Percentiles rank a stretch among this genome's conserved stretches.
phyloP scores from a whole-genome alignment of 2,113 vertebrate species.

The Australoheros scitulus region DNA sequence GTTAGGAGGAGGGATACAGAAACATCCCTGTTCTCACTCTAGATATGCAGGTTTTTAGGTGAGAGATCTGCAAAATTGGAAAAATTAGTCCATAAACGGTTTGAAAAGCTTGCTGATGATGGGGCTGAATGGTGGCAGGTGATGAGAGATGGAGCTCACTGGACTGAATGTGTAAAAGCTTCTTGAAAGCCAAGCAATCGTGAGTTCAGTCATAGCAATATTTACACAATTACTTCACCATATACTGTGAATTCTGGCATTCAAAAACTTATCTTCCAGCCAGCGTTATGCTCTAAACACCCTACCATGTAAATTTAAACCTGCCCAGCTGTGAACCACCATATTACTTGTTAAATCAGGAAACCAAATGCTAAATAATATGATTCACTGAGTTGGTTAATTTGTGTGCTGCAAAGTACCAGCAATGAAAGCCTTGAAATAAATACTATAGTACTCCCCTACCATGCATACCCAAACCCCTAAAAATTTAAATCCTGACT shows the following conservation, averaged over 20 bases:
- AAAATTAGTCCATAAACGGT: neutral
- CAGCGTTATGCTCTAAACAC: neutral
- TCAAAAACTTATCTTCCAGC: neutral
- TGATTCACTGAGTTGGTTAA: neutral
- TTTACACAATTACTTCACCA: neutral
- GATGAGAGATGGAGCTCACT: neutral
- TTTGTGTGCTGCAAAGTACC: neutral
- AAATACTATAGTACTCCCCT: neutral
- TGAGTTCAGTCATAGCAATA: neutral
- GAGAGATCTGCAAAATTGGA: rapidly evolving
- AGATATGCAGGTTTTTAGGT: neutral
- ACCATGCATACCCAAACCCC: neutral
- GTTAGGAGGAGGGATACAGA: neutral
- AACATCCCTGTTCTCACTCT: neutral
- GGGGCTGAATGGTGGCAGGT: neutral
- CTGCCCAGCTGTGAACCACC: neutral
- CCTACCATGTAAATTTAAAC: neutral
- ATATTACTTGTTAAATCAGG: conserved; percentile 5
- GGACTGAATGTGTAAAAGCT: neutral
- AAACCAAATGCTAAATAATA: conserved; percentile 19
- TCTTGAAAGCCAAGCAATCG: neutral
- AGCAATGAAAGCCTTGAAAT: conserved; percentile 8
- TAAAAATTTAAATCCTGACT: neutral
- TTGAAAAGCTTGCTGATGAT: neutral
- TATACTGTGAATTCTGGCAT: neutral